Evolutionary conservation across 2,113 vertebrate genomes (phyloP).

Genomic region (Misgurnus anguillicaudatus): DNA sequence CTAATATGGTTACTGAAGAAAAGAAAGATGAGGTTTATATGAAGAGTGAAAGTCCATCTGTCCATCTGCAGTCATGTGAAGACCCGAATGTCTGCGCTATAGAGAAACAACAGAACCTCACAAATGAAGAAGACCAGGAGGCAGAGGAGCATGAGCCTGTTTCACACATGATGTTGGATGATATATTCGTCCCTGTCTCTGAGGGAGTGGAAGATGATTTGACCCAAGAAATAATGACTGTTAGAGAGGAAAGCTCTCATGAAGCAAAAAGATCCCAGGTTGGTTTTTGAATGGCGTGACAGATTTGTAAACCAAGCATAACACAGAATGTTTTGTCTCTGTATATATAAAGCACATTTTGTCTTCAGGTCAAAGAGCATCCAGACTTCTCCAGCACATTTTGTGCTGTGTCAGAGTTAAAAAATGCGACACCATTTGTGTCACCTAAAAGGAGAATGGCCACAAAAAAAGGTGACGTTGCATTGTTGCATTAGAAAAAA

Average conservation of each 20-base stretch:
- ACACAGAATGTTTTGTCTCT: background rate
- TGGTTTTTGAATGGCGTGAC: background rate
- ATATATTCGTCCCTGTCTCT: constrained; percentile 30
- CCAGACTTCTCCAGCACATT: background rate
- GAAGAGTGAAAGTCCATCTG: background rate
- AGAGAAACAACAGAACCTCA: background rate
- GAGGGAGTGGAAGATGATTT: background rate
- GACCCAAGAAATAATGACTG: background rate
- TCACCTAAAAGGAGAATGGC: constrained; percentile 2
- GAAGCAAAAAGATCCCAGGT: background rate
- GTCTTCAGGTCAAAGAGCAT: background rate
- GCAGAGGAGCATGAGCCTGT: background rate
- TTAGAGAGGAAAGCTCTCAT: background rate
- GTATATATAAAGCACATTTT: background rate
- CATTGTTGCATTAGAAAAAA: background rate
- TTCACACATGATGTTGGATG: constrained; percentile 14
- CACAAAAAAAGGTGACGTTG: background rate
- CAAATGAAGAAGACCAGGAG: too few relatives aligned
- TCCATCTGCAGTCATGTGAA: background rate
- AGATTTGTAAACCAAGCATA: background rate
- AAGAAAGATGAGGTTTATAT: background rate
- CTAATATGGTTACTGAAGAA: background rate
- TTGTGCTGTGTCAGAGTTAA: background rate
- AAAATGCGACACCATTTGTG: background rate
- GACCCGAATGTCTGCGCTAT: too few relatives aligned